A percentile compares a stretch with the other conserved stretches of the same genome.
phyloP scores from a whole-genome alignment of 2,888 invertebrate genomes.

The Drosophila austrosaltans region DNA sequence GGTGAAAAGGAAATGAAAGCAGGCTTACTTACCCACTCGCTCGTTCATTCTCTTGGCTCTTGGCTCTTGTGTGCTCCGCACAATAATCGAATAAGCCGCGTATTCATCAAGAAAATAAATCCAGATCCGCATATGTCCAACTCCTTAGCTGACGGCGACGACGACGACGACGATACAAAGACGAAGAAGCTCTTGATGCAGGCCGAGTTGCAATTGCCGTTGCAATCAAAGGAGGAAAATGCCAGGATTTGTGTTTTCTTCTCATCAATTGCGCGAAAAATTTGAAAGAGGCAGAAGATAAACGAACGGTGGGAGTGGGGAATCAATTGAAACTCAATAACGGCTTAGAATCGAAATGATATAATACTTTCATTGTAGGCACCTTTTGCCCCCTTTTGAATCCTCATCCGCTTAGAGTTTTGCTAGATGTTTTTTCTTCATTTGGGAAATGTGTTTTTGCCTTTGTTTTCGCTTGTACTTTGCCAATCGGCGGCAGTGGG shows the following conservation, averaged over 20 bases:
- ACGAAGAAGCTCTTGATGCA: slow-evolving; percentile 61
- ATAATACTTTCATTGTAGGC: slow-evolving; percentile 67
- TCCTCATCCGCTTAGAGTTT: slow-evolving; percentile 4
- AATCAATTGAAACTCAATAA: slow-evolving; percentile 51
- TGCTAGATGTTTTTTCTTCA: not conserved
- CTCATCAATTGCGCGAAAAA: slow-evolving; percentile 25
- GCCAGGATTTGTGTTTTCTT: slow-evolving; percentile 43
- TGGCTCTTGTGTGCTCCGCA: slow-evolving; percentile 24
- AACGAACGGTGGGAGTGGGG: not conserved
- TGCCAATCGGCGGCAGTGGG: slow-evolving; percentile 21
- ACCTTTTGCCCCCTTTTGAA: slow-evolving; percentile 25
- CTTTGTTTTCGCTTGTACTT: not conserved
- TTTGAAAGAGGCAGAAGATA: not conserved
- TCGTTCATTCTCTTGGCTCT: not conserved
- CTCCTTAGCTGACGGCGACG: slow-evolving; percentile 40
- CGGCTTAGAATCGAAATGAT: slow-evolving; percentile 66
- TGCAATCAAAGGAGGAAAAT: slow-evolving; percentile 58
- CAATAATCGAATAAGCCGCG: slow-evolving; percentile 78
- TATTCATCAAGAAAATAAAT: slow-evolving; percentile 74
- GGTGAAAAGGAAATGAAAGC: slow-evolving; percentile 73
- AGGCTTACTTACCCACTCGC: slow-evolving; percentile 34
- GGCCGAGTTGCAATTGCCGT: slow-evolving; percentile 47
- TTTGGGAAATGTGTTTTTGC: slow-evolving; percentile 31
- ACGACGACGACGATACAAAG: slow-evolving; percentile 50
- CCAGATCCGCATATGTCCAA: slow-evolving; percentile 74